Evolutionary conservation across 1,140 invertebrate genomes (phyloP), one percentile per base, ranked within the genome.

Genomic region (Macrobrachium nipponense): DNA sequence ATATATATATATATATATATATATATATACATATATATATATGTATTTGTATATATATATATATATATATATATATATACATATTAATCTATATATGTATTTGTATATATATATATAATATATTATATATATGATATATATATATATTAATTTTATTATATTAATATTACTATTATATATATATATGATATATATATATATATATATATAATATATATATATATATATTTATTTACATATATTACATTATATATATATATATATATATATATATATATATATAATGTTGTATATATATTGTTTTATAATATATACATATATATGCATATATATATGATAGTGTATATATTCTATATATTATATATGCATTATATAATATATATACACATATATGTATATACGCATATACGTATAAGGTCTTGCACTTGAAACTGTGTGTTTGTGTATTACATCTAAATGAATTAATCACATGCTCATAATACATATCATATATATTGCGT

Each of bases 81-180:
- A 23, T 23, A 66, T 66, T 6, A 6, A n/a, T 66, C 5, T 23
- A 66, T 66, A 18, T 66, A 66, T 66, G 14, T 66, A 66, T 23
- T 6, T 66, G 14, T 66, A 23, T 66, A 66, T 23, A 66, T 66
- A 66, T 66, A 66, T 6, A 66, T 66, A 6, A 66, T 66, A 66
- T 66, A 66, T 66, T n/a, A 66, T 66, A 66, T 66, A 66, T 66
- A 66, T 66, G n/a, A 66, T 66, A 66, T 66, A 66, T 66, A 66
- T 17, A 66, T 66, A 66, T 66, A 66, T 66, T n/a, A n/a, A n/a
- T n/a, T n/a, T n/a, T n/a, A n/a, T n/a, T n/a, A n/a, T n/a, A n/a
- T n/a, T n/a, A n/a, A n/a, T n/a, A n/a, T n/a, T n/a, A n/a, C n/a
- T n/a, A n/a, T n/a, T n/a, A 36, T 66, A 17, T 66, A 66, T 66